Conservation (phyloP, 1,140 invertebrate genomes). For the Grapholita molesta region DNA sequence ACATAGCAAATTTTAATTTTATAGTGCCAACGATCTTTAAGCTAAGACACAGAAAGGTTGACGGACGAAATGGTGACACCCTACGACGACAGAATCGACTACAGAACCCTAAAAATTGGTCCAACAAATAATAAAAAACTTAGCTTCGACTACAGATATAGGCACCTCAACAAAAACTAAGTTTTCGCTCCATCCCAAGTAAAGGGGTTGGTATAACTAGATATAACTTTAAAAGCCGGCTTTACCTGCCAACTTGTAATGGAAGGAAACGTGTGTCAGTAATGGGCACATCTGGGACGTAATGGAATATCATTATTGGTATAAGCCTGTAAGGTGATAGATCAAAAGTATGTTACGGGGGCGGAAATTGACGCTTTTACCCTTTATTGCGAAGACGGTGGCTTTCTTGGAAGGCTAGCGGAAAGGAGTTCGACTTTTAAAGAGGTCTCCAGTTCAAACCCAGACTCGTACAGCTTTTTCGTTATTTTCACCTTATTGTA, state of each 20-base stretch:
- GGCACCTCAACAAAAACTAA: neutral
- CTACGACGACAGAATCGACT: no score
- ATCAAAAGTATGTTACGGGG: neutral
- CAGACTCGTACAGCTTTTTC: no score
- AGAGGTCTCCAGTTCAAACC: no score
- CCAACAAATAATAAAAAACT: neutral
- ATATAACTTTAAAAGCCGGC: slow-evolving; percentile 6
- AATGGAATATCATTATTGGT: slow-evolving; percentile 14
- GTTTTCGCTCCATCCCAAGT: neutral
- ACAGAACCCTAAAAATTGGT: neutral
- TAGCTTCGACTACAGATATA: neutral
- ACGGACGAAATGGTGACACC: no score
- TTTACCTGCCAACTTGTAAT: slow-evolving; percentile 10
- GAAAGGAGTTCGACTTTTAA: neutral
- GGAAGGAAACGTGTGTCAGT: neutral
- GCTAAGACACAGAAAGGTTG: no score
- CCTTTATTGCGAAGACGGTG: neutral
- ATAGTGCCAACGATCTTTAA: no score
- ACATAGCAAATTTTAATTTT: no score
- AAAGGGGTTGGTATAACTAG: neutral
- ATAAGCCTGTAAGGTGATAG: neutral
- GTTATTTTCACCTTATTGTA: no score
- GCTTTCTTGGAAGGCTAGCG: no score
- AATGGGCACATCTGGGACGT: slow-evolving; percentile 9
- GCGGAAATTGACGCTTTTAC: neutral